Evolutionary conservation across 1,140 invertebrate species (phyloP).

Genomic region (Atta cephalotes): DNA sequence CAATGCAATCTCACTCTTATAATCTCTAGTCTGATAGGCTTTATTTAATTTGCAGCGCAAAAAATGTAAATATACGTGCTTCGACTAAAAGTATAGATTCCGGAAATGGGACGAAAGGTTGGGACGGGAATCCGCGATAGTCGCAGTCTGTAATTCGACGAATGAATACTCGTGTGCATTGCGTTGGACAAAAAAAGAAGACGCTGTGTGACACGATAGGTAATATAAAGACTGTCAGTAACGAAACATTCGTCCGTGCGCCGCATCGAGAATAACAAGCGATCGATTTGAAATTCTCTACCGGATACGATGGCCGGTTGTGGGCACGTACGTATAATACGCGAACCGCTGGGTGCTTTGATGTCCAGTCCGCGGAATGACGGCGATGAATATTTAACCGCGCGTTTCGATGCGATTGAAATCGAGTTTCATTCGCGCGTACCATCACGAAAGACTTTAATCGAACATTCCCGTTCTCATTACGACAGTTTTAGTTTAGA

Average conservation of each 20-base stretch:
- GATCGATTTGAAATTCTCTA: slow-evolving; percentile 69
- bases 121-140: not conserved
- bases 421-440: slow-evolving; percentile 7
- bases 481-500: not conserved
- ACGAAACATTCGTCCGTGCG: slow-evolving; percentile 58
- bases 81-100: slow-evolving; percentile 1
- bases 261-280: slow-evolving; percentile 64
- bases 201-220: not conserved
- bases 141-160: slow-evolving; percentile 1
- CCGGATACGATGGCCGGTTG: slow-evolving; percentile 61
- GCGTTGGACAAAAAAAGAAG: not conserved
- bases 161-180: not conserved
- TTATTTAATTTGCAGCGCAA: not conserved
- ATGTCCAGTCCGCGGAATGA: slow-evolving; percentile 62
- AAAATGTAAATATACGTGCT: not conserved
- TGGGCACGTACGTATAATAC: slow-evolving; percentile 53
- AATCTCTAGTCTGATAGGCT: too few relatives aligned
- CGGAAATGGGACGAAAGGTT: not conserved
- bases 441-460: not conserved
- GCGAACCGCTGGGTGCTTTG: slow-evolving; percentile 68
- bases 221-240: slow-evolving; percentile 49
- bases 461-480: not conserved
- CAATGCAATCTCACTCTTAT: too few relatives aligned
- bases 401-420: slow-evolving; percentile 14
- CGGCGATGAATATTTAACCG: slow-evolving; percentile 75